Percentiles rank a stretch among this genome's conserved stretches.
These are phyloP conservation scores for Musca vetustissima DNA, from an alignment of 1,140 invertebrate genomes.

Conservation along the genomic window DNA sequence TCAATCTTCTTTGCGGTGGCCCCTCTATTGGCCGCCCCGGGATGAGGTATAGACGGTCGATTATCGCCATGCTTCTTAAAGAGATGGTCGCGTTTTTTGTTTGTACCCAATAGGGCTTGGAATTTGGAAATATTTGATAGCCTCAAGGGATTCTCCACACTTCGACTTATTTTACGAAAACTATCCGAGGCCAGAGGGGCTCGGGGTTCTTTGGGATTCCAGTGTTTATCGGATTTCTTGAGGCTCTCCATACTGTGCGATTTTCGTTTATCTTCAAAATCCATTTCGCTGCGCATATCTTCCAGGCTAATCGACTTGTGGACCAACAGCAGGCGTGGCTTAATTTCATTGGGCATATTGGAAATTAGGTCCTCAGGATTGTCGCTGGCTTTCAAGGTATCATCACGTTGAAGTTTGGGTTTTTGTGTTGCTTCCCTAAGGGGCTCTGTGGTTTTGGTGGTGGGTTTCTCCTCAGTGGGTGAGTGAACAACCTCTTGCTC, in stretches of 20 bases:
- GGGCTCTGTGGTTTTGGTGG: not conserved
- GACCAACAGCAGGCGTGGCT: not conserved
- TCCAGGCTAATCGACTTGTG: slow-evolving; percentile 29
- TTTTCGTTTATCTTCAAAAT: slow-evolving; percentile 33
- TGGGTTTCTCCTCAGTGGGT: not conserved
- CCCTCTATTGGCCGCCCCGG: not conserved
- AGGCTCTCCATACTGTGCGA: slow-evolving; percentile 33
- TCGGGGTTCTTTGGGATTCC: slow-evolving; percentile 26
- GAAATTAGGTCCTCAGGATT: not conserved
- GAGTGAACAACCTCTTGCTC: slow-evolving; percentile 15
- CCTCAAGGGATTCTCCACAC: not conserved
- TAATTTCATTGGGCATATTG: not conserved
- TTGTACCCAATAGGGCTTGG: not conserved
- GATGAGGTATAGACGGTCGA: not conserved
- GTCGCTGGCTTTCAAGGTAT: too few relatives aligned
- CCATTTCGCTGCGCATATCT: slow-evolving; percentile 21
- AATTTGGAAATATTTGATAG: not conserved
- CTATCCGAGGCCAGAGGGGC: slow-evolving; percentile 46
- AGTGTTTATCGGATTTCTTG: not conserved
- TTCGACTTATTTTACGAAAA: slow-evolving; percentile 26
- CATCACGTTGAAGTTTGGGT: too few relatives aligned
- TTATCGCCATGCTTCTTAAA: slow-evolving; percentile 24
- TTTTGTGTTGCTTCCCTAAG: not conserved
- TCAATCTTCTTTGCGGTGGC: slow-evolving; percentile 39
- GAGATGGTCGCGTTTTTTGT: slow-evolving; percentile 7